Evolutionary conservation across 1,140 invertebrate genomes (phyloP).

Genomic region (Lepeophtheirus salmonis): DNA sequence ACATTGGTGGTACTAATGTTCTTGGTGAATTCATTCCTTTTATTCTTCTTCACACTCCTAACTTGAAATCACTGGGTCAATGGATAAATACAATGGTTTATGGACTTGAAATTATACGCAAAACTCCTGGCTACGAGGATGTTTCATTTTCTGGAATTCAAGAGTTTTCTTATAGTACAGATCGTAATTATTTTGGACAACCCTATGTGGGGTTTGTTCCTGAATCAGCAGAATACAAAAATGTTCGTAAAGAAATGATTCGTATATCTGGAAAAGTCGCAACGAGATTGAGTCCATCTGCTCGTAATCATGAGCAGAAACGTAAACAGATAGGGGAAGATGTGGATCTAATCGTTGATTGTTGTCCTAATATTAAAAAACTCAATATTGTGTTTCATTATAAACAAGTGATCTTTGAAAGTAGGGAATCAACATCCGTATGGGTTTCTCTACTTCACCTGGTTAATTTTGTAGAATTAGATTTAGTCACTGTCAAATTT

Average conservation of each 20-base stretch:
- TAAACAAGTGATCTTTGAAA: conserved; percentile 1
- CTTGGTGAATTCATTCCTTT: conserved; percentile 19
- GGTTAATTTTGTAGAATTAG: not conserved
- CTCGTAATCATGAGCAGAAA: conserved; percentile 10
- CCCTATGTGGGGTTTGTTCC: conserved; percentile 17
- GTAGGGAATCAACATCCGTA: not conserved
- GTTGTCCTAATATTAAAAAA: conserved; percentile 13
- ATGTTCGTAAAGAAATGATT: conserved; percentile 18
- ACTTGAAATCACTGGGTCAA: conserved; percentile 9
- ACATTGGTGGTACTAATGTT: conserved; percentile 17
- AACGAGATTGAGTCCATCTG: conserved; percentile 1
- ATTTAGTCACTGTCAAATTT: conserved; percentile 13
- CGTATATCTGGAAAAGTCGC: not conserved
- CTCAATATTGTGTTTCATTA: conserved; percentile 17
- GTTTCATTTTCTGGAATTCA: not conserved
- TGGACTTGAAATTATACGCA: conserved; percentile 13
- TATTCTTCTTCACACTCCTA: conserved; percentile 3
- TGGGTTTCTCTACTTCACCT: not conserved
- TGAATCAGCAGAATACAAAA: conserved; percentile 13
- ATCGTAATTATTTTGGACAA: conserved; percentile 16
- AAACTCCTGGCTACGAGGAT: not conserved
- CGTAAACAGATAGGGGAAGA: conserved; percentile 4
- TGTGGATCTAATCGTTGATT: not conserved
- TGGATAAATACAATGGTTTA: conserved; percentile 18
- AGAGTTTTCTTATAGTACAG: conserved; percentile 16